Percentiles rank a stretch among this genome's conserved stretches.
phyloP scores from a whole-genome alignment of 1,140 invertebrate genomes.

The Pteromalus puparum region DNA sequence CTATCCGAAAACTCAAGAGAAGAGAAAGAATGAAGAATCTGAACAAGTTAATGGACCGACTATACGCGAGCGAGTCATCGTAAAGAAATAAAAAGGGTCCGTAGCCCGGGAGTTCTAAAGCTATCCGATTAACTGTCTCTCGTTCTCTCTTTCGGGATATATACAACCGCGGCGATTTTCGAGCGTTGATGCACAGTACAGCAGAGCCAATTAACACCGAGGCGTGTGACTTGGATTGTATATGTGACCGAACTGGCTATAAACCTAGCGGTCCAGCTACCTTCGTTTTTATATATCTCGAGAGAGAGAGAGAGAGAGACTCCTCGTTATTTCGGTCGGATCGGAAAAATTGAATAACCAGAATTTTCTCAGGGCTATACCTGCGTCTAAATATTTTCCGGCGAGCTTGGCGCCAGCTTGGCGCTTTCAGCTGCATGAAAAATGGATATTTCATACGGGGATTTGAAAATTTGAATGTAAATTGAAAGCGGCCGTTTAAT shows the following conservation, averaged over 20 bases:
- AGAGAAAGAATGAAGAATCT: background rate
- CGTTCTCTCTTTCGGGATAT: background rate
- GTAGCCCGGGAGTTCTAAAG: constrained; percentile 63
- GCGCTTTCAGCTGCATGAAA: background rate
- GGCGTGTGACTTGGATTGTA: background rate
- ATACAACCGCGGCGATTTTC: background rate
- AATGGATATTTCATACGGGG: background rate
- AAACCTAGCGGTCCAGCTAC: background rate
- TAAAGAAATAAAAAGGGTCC: constrained; percentile 69
- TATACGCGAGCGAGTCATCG: constrained; percentile 50
- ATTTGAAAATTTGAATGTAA: background rate
- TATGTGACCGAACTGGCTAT: background rate
- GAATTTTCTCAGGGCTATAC: constrained; percentile 2
- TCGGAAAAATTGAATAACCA: background rate
- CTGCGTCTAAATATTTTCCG: background rate
- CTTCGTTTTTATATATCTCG: too few species aligned
- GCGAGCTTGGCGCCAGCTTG: too few species aligned
- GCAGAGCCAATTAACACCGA: constrained; percentile 25
- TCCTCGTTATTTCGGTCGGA: background rate
- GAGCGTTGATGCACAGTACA: background rate
- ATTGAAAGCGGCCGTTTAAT: background rate
- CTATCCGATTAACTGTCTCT: constrained; percentile 65
- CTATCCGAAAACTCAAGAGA: background rate
- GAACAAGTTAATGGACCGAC: constrained; percentile 28
- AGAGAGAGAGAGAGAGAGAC: too few species aligned